Base-by-base conservation (phyloP, 2,888 invertebrate species). In the Polydrusus tereticollis region DNA sequence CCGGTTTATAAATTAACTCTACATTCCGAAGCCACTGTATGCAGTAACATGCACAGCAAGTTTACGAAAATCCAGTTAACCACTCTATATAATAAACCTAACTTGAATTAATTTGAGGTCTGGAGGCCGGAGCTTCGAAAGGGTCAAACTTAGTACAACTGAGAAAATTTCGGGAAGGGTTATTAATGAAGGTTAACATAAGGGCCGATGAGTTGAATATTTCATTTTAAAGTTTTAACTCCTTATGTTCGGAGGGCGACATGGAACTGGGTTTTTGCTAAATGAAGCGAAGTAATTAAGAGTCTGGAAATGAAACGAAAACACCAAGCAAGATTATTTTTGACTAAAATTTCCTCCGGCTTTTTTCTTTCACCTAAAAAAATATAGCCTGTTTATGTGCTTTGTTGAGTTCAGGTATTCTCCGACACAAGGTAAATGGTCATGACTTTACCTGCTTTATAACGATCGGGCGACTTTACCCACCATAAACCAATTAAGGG, bases 91-190 rank as follows among this genome's bases (percentile, higher is more conserved):
- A 33, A 55, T 55, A 55, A 55, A 55, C 52, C 23, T 16, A 55
- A 55, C 52, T 55, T 55, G 52, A 55, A 55, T 55, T 55, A 55
- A 55, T 55, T 55, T 55, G 52, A 55, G 52, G 29, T 55, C 16
- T 29, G 52, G 18, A 29, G 52, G 29, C 52, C 16, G n/a, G 6
- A 29, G 16, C 52, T 55, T 55, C 16, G 52, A 55, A 55, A 55
- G 29, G 52, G 52, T 55, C 18, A 29, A 55, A 55, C 29, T 55
- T 26, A 10, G 52, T 26, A 29, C 14, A 55, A 55, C 29, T 55
- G 29, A 29, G 29, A 55, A 55, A 55, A 29, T 29, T 55, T 55
- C 18, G 10, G n/a, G n/a, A n/a, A 16, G 52, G 16, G 29, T 16
- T 55, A 55, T 55, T 55, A 55, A 55, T 55, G 29, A 29, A 29